Conservation (phyloP, 2,888 invertebrate genomes). For the Andrena chrysosceles region DNA sequence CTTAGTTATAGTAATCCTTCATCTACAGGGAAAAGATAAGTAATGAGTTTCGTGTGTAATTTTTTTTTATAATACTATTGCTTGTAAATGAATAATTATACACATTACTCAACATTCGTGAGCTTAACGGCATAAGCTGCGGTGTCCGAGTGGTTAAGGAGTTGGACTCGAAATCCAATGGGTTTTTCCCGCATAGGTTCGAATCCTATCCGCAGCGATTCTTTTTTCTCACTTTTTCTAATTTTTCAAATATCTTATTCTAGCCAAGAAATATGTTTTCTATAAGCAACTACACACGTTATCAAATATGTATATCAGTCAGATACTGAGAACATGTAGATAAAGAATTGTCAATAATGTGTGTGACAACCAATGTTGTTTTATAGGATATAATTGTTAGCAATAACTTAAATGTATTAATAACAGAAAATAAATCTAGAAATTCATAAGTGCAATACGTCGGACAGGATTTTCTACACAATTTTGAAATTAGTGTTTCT, state of each 20-base stretch:
- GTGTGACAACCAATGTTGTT: too few species aligned
- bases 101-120: neutral
- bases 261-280: neutral
- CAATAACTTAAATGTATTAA: too few species aligned
- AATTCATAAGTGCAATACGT: too few species aligned
- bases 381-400: too few species aligned
- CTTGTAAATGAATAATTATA: rapidly evolving
- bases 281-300: neutral
- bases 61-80: neutral
- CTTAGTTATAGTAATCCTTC: neutral
- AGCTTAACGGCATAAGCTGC: constrained; percentile 79
- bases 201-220: constrained; percentile 87
- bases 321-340: too few species aligned
- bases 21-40: neutral
- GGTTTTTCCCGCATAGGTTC: constrained; percentile 89
- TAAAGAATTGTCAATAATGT: too few species aligned
- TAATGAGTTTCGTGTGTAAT: neutral
- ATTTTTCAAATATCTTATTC: neutral
- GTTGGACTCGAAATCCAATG: constrained; percentile 89
- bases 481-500: too few species aligned
- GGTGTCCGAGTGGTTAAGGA: constrained; percentile 88
- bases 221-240: constrained; percentile 61
- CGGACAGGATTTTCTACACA: too few species aligned
- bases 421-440: too few species aligned
- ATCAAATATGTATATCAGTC: too few species aligned